Evolutionary conservation across 1,140 invertebrate genomes (phyloP), one percentile per base, ranked within the genome.

Genomic region (Euwallacea fornicatus): DNA sequence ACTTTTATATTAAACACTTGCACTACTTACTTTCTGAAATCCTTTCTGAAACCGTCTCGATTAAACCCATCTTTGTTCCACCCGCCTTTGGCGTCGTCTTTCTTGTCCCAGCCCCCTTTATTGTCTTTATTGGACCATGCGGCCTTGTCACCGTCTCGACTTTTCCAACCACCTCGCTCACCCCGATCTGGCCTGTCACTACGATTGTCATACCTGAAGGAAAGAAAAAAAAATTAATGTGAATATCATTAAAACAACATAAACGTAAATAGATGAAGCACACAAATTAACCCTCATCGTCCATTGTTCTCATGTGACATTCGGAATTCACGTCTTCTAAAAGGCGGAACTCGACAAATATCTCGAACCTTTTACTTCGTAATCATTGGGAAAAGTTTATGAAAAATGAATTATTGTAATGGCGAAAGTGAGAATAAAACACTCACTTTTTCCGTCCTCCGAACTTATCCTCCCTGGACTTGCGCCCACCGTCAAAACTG

Each of bases 21-120:
- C 21, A 33, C 21, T 47, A 68, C 68, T 71, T 47, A 73, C 72
- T 70, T 73, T 66, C 67, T 66, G 67, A 62, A 73, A 66, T 73
- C 72, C 10, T 65, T 70, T 21, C 67, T 65, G 15, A 62, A 69
- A 33, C 21, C 21, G 21, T 33, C 21, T 33, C 21, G 21, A 4
- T n/a, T 54, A 44, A 58, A 7, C 7, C 44, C 60, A 6, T 55
- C 43, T 16, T 62, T 70, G 50, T 54, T 42, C 16, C 60, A 33
- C 68, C 62, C 15, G 21, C 68, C 10, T 10, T 62, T 55, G n/a
- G 33, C 66, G 9, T 16, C 15, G 42, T 66, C 47, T 42, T 53
- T 15, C 10, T 16, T 58, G 41, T 59, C 61, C 60, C 7, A 42
- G 21, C 41, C 61, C 16, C 55, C n/a, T n/a, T 4, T 33, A 33